These are phyloP conservation scores for Holocentrus rufus DNA, from an alignment of 2,797 vertebrate species.

Conservation along the genomic window DNA sequence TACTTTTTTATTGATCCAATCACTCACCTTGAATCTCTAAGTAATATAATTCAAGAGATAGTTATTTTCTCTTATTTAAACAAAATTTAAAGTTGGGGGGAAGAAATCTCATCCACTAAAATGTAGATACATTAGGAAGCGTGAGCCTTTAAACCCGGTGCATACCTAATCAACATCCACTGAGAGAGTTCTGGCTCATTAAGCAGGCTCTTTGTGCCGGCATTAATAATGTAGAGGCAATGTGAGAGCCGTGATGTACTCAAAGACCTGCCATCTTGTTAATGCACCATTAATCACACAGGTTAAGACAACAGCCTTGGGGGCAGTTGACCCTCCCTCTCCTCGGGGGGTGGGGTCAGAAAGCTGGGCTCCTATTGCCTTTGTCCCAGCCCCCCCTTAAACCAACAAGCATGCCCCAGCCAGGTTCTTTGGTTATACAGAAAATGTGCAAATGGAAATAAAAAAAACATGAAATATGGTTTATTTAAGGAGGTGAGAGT, in stretches of 20 bases:
- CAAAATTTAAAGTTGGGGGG: slow-evolving; percentile 2
- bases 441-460: background rate
- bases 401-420: background rate
- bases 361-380: slow-evolving; percentile 32
- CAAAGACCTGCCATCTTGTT: slow-evolving; percentile 76
- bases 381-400: slow-evolving; percentile 11
- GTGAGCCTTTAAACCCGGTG: slow-evolving; percentile 55
- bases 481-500: background rate
- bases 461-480: background rate
- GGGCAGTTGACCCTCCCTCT: slow-evolving; percentile 59
- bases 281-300: slow-evolving; percentile 77
- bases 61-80: slow-evolving; percentile 2
- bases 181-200: slow-evolving; percentile 78
- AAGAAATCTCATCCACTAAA: slow-evolving; percentile 13
- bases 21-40: background rate
- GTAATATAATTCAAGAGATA: background rate
- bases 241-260: slow-evolving; percentile 68
- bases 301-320: slow-evolving; percentile 75
- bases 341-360: slow-evolving; percentile 31
- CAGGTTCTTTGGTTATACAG: background rate
- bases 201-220: slow-evolving; percentile 74
- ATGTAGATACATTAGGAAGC: slow-evolving; percentile 51
- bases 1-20: background rate
- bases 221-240: slow-evolving; percentile 80
- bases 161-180: slow-evolving; percentile 75